phyloP scores from a whole-genome alignment of 2,797 vertebrate genomes.

The Nannoperca obscura region DNA sequence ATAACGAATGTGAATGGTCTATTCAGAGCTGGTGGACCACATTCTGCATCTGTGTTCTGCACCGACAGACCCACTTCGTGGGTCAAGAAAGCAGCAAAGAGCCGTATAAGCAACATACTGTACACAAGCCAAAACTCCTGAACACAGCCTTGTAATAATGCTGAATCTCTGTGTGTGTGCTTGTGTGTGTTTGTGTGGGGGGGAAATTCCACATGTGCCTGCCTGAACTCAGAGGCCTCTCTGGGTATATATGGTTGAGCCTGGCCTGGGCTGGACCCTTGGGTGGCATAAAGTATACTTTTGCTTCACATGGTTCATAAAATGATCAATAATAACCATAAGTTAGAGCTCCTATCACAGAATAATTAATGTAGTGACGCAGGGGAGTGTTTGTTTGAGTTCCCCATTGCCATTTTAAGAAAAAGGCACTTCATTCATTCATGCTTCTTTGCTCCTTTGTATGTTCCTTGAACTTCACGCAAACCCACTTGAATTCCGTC shows the following conservation, averaged over 20 bases:
- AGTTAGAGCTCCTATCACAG: constrained; percentile 64
- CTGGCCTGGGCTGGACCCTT: constrained; percentile 60
- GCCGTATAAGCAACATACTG: constrained; percentile 54
- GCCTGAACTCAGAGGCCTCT: constrained; percentile 65
- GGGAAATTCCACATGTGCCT: constrained; percentile 59
- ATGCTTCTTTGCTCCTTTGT: constrained; percentile 29
- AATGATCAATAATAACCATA: constrained; percentile 83
- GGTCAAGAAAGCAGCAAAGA: constrained; percentile 54
- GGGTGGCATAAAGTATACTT: constrained; percentile 74
- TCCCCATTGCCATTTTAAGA: constrained; percentile 64
- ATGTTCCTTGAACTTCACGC: constrained; percentile 46
- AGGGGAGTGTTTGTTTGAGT: constrained; percentile 62
- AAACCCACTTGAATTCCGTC: constrained; percentile 40
- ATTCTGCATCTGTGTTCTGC: constrained; percentile 23
- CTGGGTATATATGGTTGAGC: constrained; percentile 57
- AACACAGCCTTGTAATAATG: constrained; percentile 60
- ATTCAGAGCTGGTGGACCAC: constrained; percentile 34
- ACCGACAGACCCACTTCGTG: neutral
- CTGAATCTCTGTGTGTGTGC: constrained; percentile 33
- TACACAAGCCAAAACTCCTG: constrained; percentile 58
- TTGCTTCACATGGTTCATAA: constrained; percentile 74
- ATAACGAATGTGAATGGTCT: constrained; percentile 27
- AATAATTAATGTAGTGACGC: constrained; percentile 64
- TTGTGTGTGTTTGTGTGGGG: constrained; percentile 32
- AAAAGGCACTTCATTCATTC: constrained; percentile 66